Evolutionary conservation across 2,888 invertebrate species (phyloP), one percentile per base, ranked within the genome.

Genomic region (Ethmia dodecea): DNA sequence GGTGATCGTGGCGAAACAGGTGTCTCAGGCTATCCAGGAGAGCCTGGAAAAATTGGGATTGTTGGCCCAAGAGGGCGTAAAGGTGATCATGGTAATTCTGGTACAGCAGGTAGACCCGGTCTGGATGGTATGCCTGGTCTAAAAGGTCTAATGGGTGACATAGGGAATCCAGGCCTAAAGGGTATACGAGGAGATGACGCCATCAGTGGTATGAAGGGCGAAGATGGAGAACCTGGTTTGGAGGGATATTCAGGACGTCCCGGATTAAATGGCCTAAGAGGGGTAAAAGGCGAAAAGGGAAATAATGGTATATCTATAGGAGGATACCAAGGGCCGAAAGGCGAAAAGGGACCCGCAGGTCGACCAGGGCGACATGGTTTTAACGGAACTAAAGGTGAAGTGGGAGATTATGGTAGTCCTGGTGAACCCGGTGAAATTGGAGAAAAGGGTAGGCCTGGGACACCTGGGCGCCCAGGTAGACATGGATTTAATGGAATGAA

Each of bases 1-100:
- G 96, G 96, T 45, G 94, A 94, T 52, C 81, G 90, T 37, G 96
- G 96, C 27, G 91, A 91, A 61, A 87, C 88, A 53, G 97, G 98
- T 42, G 84, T 92, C 42, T 93, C 94, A 9, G 74, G 74, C 16
- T 50, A 45, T 33, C 12, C 28, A 8, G 72, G 72, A 9, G 13
- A 25, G 25, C 50, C 55, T 20, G 97, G 97, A 34, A 91, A 4
- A 28, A 32, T 33, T 3, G 74, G 75, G 8, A 32, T 15, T 3
- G 18, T 18, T 31, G 83, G 83, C 13, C 43, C 35, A 9, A 38
- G 5, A 24, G 83, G 83, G 26, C 28, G 28, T 11, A 67, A 66
- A 51, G 83, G 83, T 32, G 9, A 36, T 13, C 46, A 29, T 10
- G 81, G 81, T 14, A 52, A 64, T 2, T 14, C 10, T 3, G 80